Percentiles rank a stretch among this genome's conserved stretches.
phyloP scores from a whole-genome alignment of 2,113 vertebrate species.

The Chionis minor region DNA sequence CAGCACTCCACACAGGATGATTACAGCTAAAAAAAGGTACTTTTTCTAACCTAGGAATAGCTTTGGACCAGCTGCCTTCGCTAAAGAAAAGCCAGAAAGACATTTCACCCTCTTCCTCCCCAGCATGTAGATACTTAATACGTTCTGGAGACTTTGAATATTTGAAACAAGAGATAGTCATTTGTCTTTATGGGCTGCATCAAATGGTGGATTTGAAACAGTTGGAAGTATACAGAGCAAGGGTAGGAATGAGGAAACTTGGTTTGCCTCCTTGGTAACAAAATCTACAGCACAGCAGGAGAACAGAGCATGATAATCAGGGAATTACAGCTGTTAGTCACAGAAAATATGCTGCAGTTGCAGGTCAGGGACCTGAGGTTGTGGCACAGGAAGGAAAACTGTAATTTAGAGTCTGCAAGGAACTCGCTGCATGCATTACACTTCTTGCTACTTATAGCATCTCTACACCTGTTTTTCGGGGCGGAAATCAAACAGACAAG shows the following conservation, averaged over 20 bases:
- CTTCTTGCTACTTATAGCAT: conserved; percentile 51
- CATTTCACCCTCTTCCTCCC: not conserved
- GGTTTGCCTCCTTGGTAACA: conserved; percentile 72
- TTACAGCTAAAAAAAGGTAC: not conserved
- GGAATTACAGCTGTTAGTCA: conserved; percentile 78
- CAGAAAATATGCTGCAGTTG: conserved; percentile 73
- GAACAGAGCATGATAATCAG: conserved; percentile 79
- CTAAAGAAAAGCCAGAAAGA: not conserved
- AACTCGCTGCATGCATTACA: conserved; percentile 19
- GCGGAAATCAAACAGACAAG: conserved; percentile 56
- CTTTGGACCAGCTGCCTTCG: not conserved
- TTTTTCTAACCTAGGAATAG: not conserved
- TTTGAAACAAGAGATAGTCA: conserved; percentile 5
- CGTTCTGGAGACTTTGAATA: not conserved
- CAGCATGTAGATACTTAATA: not conserved
- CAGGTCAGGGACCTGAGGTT: conserved; percentile 75
- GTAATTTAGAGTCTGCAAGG: conserved; percentile 79
- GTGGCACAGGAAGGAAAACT: conserved; percentile 77
- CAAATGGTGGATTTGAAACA: conserved; percentile 56
- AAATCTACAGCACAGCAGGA: conserved; percentile 76
- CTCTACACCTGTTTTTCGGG: conserved; percentile 68
- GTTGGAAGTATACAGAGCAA: conserved; percentile 33
- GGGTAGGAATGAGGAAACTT: conserved; percentile 21
- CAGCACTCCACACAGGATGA: not conserved
- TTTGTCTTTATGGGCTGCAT: conserved; percentile 60